Evolutionary conservation across 2,797 vertebrate species (phyloP).

Genomic region (Coracias cyanogaster): DNA sequence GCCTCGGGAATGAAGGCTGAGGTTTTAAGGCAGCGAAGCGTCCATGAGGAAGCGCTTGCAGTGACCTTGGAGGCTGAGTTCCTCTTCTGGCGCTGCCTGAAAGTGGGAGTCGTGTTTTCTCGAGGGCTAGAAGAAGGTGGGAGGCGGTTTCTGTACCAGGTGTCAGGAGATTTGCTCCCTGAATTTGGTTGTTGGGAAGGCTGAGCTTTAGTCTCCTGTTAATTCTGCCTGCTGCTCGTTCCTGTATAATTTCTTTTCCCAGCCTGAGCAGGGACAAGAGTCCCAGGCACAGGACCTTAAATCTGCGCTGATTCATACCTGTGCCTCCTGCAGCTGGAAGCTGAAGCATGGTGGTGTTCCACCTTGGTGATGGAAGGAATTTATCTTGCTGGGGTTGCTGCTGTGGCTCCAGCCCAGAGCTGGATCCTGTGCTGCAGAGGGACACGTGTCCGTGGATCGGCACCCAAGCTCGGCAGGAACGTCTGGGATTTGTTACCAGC

Average conservation of each 20-base stretch:
- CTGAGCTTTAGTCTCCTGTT: accelerated
- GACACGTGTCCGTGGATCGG: accelerated
- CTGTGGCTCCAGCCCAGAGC: neutral
- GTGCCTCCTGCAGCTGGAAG: neutral
- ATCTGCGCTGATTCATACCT: neutral
- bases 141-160: accelerated
- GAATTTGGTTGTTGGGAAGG: neutral
- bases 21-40: neutral
- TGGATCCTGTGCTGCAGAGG: neutral
- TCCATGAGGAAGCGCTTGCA: neutral
- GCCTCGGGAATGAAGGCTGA: neutral
- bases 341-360: neutral
- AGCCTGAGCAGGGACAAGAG: neutral
- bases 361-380: neutral
- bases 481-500: neutral
- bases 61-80: constrained; percentile 32
- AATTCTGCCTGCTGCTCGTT: neutral
- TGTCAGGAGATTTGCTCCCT: neutral
- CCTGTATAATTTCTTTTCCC: neutral
- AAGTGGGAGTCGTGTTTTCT: neutral
- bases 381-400: neutral
- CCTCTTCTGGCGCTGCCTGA: neutral
- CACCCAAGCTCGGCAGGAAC: no score
- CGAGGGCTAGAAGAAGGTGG: neutral
- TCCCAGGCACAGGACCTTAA: neutral